phyloP scores from a whole-genome alignment of 2,797 vertebrate genomes.

The Saxicola maurus region DNA sequence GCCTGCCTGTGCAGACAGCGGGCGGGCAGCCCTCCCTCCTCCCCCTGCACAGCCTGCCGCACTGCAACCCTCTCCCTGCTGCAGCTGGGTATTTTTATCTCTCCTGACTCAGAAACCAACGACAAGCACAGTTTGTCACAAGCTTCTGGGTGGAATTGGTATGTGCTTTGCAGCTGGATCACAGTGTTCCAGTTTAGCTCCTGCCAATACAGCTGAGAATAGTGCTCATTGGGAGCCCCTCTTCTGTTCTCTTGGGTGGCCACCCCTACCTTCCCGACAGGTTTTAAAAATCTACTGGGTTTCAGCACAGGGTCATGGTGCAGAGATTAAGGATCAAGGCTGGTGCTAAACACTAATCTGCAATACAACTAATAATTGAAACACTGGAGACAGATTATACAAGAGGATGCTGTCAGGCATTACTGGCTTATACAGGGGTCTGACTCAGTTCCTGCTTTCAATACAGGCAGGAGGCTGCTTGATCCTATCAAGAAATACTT shows the following conservation, averaged over 20 bases:
- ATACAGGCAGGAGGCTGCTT: background rate
- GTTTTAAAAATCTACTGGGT: background rate
- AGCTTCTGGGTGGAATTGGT: background rate
- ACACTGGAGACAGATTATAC: background rate
- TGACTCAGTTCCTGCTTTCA: background rate
- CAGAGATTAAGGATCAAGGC: background rate
- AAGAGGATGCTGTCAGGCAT: background rate
- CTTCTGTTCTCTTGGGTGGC: background rate
- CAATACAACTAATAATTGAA: background rate
- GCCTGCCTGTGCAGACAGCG: background rate
- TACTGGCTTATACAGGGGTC: background rate
- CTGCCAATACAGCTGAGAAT: background rate
- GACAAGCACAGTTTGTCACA: constrained; percentile 22
- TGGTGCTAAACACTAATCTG: background rate
- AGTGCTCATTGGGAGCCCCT: fast-evolving
- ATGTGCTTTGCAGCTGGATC: constrained; percentile 13
- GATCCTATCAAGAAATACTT: background rate
- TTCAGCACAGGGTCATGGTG: background rate
- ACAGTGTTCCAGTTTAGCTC: background rate
- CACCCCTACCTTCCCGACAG: background rate
- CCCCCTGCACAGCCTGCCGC: background rate
- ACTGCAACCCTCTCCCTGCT: background rate
- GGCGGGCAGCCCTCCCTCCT: background rate
- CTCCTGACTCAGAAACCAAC: constrained; percentile 45
- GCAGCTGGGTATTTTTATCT: constrained; percentile 55